Evolutionary conservation across 2,797 vertebrate species (phyloP), one percentile per base, ranked within the genome.

Genomic region (Gallinago stenura): DNA sequence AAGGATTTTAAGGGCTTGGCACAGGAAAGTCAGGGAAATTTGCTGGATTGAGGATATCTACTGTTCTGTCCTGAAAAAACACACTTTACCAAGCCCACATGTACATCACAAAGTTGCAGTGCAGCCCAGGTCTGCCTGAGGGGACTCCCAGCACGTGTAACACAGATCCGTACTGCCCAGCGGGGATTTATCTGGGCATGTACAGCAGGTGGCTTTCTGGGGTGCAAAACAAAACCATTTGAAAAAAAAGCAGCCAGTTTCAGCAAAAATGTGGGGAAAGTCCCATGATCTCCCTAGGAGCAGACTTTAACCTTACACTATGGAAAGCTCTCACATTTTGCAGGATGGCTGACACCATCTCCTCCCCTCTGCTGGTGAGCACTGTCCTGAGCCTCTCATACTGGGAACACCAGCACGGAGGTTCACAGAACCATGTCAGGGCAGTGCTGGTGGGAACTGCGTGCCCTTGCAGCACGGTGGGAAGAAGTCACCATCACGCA

Each of bases 391-490:
- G 15, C 13, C 19, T 12, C 31, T 73, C 45, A 3, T 12, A 21
- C 16, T 12, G 37, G 31, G 45, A 82, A 31, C 50, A 65, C 6
- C 37, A 53, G 22, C 8, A 3, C 4, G 28, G 35, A 56, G 45
- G 30, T 45, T 84, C 54, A 33, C 20, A 26, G 45, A 6, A 56
- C 19, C 50, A 20, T 1, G 2, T 9, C 28, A 53, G n/a, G 41
- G 71, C 41, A 64, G 19, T 10, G 22, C 68, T 66, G 37, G 33
- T 61, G 64, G 41, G 20, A 88, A 5, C n/a, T 45, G 60, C 0
- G 0, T 31, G 51, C n/a, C 41, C 51, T 33, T 87, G 75, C 33
- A 69, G 57, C 14, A 2, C 0, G 0, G 17, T 21, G 21, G 43
- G 61, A 69, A 77, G 50, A 46, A 26, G 14, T 48, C 51, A 61